Evolutionary conservation across 37 sponge, comb jelly and placozoan genomes (phyloP).

Genomic region (Petrosia ficiformis): DNA sequence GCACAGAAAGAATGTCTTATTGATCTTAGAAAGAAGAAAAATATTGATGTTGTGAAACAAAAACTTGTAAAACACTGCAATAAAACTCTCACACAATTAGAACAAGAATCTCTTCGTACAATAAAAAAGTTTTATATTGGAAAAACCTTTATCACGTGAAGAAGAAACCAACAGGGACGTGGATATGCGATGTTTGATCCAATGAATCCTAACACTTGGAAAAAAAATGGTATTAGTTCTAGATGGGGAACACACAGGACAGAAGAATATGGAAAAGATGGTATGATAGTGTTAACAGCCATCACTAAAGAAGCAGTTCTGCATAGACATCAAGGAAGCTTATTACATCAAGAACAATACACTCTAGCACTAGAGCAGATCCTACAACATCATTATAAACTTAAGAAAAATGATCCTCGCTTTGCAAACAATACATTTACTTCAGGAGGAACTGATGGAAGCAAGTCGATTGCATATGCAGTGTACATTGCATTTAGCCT

Average conservation of each 20-base stretch:
- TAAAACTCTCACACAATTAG: not conserved
- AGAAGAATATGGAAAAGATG: constrained; percentile 3
- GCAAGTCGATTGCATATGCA: not conserved
- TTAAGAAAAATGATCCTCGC: not conserved
- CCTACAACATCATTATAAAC: not conserved
- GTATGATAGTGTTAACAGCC: not conserved
- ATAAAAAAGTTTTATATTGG: constrained; percentile 8
- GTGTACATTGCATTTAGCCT: not conserved
- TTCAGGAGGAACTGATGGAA: not conserved
- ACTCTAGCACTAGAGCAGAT: constrained; percentile 3
- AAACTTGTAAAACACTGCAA: not conserved
- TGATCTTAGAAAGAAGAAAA: not conserved
- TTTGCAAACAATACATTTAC: constrained; percentile 1
- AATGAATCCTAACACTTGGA: constrained; percentile 2
- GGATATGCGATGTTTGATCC: not conserved
- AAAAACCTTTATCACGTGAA: not conserved
- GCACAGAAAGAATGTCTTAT: not conserved
- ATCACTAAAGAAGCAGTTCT: constrained; percentile 2
- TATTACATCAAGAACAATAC: not conserved
- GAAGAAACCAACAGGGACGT: not conserved
- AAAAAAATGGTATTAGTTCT: constrained; percentile 1
- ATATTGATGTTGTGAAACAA: not conserved
- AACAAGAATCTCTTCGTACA: not conserved
- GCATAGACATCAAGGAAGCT: too few relatives aligned
- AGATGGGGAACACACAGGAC: not conserved